These are phyloP conservation scores for Drosophila anomalata DNA, from an alignment of 2,888 invertebrate genomes.

Conservation along the genomic window DNA sequence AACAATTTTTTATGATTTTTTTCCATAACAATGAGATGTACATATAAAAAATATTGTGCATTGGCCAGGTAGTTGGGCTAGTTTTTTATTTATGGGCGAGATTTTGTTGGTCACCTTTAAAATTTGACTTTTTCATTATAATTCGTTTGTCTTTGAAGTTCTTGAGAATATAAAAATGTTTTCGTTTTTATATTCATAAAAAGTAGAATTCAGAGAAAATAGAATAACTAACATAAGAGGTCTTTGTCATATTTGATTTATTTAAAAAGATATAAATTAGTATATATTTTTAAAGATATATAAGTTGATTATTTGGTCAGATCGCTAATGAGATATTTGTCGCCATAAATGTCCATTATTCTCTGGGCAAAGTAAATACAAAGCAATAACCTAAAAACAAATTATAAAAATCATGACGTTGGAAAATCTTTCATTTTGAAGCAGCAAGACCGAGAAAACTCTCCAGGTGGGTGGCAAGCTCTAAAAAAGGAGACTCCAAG, in stretches of 20 bases:
- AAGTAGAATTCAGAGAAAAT: slow-evolving; percentile 26
- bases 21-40: slow-evolving; percentile 53
- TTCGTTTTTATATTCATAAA: slow-evolving; percentile 36
- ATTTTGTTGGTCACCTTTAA: slow-evolving; percentile 38
- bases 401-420: slow-evolving; percentile 45
- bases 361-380: slow-evolving; percentile 27
- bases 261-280: no score
- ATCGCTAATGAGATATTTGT: slow-evolving; percentile 9
- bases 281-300: no score
- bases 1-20: slow-evolving; percentile 78
- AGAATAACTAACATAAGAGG: background rate
- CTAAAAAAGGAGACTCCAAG: slow-evolving; percentile 11
- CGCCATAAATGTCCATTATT: slow-evolving; percentile 25
- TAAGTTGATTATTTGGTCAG: no score
- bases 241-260: no score
- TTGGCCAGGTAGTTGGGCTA: slow-evolving; percentile 52
- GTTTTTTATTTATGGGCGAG: slow-evolving; percentile 57
- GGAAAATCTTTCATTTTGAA: slow-evolving; percentile 14
- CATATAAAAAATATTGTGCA: slow-evolving; percentile 44
- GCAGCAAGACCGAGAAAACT: slow-evolving; percentile 14
- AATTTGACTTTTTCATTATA: slow-evolving; percentile 71
- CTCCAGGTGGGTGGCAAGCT: slow-evolving; percentile 54
- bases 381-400: slow-evolving; percentile 52
- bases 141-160: slow-evolving; percentile 59
- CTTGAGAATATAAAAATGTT: slow-evolving; percentile 49